Percentiles rank a stretch among this genome's conserved stretches.
phyloP scores from a whole-genome alignment of 1,140 invertebrate genomes.

The Mizuhopecten yessoensis region DNA sequence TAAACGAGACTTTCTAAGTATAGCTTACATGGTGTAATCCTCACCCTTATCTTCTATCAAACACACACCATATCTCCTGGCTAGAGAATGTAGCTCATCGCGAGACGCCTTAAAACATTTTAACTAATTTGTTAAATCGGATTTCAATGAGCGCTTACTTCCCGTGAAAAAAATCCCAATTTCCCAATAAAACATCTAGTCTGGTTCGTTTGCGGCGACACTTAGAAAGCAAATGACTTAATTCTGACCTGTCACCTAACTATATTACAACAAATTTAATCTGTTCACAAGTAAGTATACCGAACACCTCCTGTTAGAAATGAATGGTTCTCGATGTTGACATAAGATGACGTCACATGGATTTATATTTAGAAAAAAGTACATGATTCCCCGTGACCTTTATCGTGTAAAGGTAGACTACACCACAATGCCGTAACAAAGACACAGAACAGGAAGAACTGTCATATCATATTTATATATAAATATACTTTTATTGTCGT shows the following conservation, averaged over 20 bases:
- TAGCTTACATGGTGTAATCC: neutral
- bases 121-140: neutral
- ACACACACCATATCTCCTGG: neutral
- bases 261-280: too few relatives aligned
- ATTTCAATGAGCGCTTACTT: neutral
- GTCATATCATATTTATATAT: constrained; percentile 23
- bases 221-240: too few relatives aligned
- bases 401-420: neutral
- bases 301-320: too few relatives aligned
- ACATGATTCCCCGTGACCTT: neutral
- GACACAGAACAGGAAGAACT: constrained; percentile 2
- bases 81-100: neutral
- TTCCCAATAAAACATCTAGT: too few relatives aligned
- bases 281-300: too few relatives aligned
- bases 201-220: too few relatives aligned
- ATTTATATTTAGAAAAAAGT: constrained; percentile 9
- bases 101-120: neutral
- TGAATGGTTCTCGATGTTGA: too few relatives aligned
- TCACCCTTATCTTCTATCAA: neutral
- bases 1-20: too few relatives aligned
- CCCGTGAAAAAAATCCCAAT: too few relatives aligned
- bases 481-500: neutral
- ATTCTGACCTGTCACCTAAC: too few relatives aligned
- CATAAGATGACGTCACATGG: neutral
- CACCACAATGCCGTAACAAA: neutral